Base-by-base conservation (phyloP, 92 coral and sea anemone genomes). In the Epizoanthus stellaris region DNA sequence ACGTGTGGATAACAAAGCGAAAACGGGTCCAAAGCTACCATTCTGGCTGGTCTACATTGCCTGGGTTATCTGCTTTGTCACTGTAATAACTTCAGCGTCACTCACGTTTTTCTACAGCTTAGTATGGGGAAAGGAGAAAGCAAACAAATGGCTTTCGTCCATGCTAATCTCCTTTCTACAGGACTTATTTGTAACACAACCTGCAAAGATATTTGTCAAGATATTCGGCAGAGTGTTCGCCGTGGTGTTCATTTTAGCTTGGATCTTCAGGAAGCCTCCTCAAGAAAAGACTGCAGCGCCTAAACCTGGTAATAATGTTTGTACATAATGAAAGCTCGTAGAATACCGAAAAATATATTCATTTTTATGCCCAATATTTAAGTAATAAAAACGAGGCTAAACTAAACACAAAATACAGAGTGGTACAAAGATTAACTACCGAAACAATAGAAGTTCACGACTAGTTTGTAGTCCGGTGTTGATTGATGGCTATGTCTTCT, bases 11-110 rank as follows among this genome's bases (percentile, higher is more conserved):
- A 23, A 67, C 43, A 67, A 67, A 67, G 6, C 39, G 59, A 43
- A 73, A 16, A 5, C 42, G 3, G 59, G 80, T 19, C 63, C 80
- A 25, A 67, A 67, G 30, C 3, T 84, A 11, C 87, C 87, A 17
- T 80, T 40, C 70, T 84, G 87, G 87, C 53, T 84, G 11, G 63
- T 17, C 61, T 80, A 80, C 63, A 42, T 80, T 16, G 85, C 85
- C 12, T 80, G 71, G 73, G 40, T 39, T 30, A 36, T 65, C 34
- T 80, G 85, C 20, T 47, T 64, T 14, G 61, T 66, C 14, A 30
- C 85, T 15, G 49, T 71, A 14, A 73, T 59, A n/a, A 59, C 23
- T 12, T 80, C 73, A 14, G 39, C 71, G 3, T 80, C 71, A 42
- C 71, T 80, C 45, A 80, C 85, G 21, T 80, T 80, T 6, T 71